Base-by-base conservation (phyloP, 2,113 vertebrate species). In the Seriola rivoliana region DNA sequence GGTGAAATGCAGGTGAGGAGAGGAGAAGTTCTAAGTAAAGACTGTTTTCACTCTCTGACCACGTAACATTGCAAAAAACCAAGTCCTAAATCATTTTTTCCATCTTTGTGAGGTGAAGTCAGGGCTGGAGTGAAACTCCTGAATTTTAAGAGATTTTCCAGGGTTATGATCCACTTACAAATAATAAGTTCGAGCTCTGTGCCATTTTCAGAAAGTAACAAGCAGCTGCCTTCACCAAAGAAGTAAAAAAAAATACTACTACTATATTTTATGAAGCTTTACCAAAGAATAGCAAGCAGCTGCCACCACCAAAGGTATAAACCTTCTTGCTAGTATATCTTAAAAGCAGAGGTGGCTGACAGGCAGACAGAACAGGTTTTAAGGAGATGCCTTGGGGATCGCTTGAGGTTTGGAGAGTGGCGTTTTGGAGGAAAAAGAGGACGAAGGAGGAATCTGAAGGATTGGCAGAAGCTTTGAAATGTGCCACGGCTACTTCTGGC, bases 1-100 rank as follows among this genome's bases (percentile, higher is more conserved):
- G 98, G 98, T 78, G 98, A 99, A 95, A 99, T 99, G 98, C 98
- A 99, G 97, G 98, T 99, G 81, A 95, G 96, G 10, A 17, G 13
- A 3, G 3, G 4, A 69, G 16, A n/a, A 25, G 46, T 38, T 58
- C 23, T 23, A 0, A 50, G 13, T 17, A 48, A 12, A 21, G 6
- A 8, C 29, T 59, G 4, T 78, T n/a, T 46, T 19, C 10, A 7
- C 7, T 64, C 17, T 55, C 10, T 60, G 34, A 23, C 52, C 7
- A 42, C 40, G 40, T 14, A 55, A 70, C 62, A 25, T 34, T 1
- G 1, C 14, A 42, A 42, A 42, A 42, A 42, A 10, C 8, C 40
- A 42, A 42, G 40, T 38, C 38, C 8, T 42, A 42, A 42, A 42
- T 62, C 55, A 42, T 46, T 48, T 42, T 17, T 38, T 59, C 21